Percentiles rank a stretch among this genome's conserved stretches.
phyloP scores from a whole-genome alignment of 2,113 vertebrate genomes.

The Fulica atra region DNA sequence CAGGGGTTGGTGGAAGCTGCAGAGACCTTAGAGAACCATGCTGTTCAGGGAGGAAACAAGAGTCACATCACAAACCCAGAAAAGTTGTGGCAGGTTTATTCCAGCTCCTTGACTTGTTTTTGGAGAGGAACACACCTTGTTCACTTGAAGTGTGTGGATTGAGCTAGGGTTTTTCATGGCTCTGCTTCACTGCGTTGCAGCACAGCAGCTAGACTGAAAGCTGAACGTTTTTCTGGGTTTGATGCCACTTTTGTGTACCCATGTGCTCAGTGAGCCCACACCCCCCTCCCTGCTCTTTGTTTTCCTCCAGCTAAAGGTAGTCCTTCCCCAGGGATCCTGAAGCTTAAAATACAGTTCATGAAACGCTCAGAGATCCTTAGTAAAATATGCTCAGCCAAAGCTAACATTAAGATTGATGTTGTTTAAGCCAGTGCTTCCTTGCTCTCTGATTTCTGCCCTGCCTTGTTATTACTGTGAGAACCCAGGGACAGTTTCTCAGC shows the following conservation, averaged over 20 bases:
- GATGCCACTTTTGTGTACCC: not conserved
- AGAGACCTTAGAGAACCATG: not conserved
- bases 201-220: not conserved
- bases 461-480: not conserved
- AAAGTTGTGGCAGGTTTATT: not conserved
- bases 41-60: not conserved
- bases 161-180: not conserved
- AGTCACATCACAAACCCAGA: not conserved
- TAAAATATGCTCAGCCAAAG: constrained; percentile 19
- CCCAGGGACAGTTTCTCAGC: not conserved
- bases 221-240: not conserved
- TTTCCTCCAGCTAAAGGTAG: not conserved
- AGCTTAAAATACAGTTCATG: not conserved
- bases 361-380: not conserved
- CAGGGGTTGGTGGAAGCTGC: not conserved
- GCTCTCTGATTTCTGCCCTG: not conserved
- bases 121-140: not conserved
- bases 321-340: not conserved
- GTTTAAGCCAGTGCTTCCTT: not conserved
- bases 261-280: not conserved
- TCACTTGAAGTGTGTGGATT: not conserved
- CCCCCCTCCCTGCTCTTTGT: not conserved
- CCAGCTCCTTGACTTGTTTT: not conserved
- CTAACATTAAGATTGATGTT: not conserved
- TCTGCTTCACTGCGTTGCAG: not conserved